Evolutionary conservation across 2,888 invertebrate species (phyloP), one percentile per base, ranked within the genome.

Genomic region (Epirrhoe alternata): DNA sequence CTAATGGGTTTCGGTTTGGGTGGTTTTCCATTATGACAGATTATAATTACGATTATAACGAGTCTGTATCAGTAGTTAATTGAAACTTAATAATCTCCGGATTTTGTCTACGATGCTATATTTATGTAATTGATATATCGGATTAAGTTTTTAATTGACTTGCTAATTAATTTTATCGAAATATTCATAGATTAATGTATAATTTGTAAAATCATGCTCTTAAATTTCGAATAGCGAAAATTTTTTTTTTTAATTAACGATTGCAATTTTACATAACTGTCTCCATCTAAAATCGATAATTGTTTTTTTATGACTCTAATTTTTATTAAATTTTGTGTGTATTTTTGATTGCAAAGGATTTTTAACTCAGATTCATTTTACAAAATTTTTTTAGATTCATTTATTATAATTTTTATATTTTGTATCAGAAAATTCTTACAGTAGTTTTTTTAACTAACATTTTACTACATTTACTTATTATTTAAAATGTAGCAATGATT

Each of bases 11-110:
- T 69, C 75, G 66, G 72, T 80, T 80, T 82, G 84, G 84, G 87
- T 85, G 86, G 73, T 69, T 85, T 69, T 76, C 66, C 66, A 75
- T 68, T 64, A 68, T 75, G 74, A 80, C 71, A 73, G 80, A 78
- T 81, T 80, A 77, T 70, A 64, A 73, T 70, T 73, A 70, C 56
- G 71, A 71, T 71, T 71, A 68, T 71, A 71, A 71, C 71, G 78
- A 80, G 70, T 76, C 74, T 72, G 67, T 81, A 82, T 85, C 81
- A 79, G 65, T 67, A 80, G 67, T 81, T 85, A 84, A 83, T 85
- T 84, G 81, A 81, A 81, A 79, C 74, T 81, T 80, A 78, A 78
- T 81, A 82, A 73, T 67, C 70, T 56, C 45, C 57, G 68, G 73
- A 71, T 73, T 70, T 73, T 7, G 64, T 67, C 61, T 64, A 68